A percentile compares a stretch with the other conserved stretches of the same genome.
Conservation (phyloP, 2,888 invertebrate species). For the Zygothrica quintamaculata region DNA sequence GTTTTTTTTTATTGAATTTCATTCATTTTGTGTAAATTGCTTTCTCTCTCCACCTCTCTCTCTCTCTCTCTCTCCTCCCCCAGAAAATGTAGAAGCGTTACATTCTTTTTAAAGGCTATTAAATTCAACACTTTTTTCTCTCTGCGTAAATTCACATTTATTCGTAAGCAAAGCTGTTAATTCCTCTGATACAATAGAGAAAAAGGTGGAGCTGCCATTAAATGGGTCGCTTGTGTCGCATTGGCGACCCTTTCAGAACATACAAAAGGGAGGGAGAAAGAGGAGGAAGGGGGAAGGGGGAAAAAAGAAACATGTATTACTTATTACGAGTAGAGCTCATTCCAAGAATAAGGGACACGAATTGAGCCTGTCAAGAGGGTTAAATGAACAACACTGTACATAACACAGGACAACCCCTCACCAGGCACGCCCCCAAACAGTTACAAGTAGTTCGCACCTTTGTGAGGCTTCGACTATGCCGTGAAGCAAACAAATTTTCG, state of each 20-base stretch:
- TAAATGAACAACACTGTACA: too few species aligned
- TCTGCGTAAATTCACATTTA: constrained; percentile 12
- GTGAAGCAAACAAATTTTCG: constrained; percentile 61
- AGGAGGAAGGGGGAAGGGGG: neutral
- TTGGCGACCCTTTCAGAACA: constrained; percentile 44
- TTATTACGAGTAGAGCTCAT: constrained; percentile 43
- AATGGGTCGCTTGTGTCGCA: constrained; percentile 42
- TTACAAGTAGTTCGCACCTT: constrained; percentile 71
- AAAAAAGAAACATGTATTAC: constrained; percentile 58
- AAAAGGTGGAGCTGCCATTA: constrained; percentile 47
- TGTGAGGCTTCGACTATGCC: constrained; percentile 59
- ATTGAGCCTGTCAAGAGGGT: constrained; percentile 60
- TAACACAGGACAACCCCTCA: neutral
- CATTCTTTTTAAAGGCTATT: constrained; percentile 29
- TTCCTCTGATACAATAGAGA: constrained; percentile 29
- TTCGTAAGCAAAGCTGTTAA: constrained; percentile 18
- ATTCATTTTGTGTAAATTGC: constrained; percentile 33
- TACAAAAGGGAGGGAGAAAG: constrained; percentile 23
- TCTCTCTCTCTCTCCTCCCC: constrained; percentile 14
- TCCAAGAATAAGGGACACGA: constrained; percentile 3
- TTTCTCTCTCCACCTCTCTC: constrained; percentile 11
- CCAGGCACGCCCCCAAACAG: constrained; percentile 12
- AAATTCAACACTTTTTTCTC: constrained; percentile 50
- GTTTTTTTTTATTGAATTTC: constrained; percentile 53
- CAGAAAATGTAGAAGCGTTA: constrained; percentile 2